Base-by-base conservation (phyloP, 2,797 vertebrate species). In the Pseudochirops corinnae region DNA sequence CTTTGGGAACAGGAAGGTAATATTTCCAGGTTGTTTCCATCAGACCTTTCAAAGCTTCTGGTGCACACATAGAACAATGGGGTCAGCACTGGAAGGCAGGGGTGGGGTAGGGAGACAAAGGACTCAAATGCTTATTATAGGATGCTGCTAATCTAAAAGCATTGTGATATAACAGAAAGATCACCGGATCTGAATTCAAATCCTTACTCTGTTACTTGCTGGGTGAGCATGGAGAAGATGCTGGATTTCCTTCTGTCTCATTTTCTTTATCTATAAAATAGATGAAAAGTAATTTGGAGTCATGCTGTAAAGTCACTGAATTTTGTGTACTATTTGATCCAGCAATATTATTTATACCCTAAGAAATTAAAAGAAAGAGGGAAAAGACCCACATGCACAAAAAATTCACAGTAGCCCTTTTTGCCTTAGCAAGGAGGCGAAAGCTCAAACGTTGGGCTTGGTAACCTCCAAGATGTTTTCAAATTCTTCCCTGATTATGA, bases 11-110 rank as follows among this genome's bases (percentile, higher is more conserved):
- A 53, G 92, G 62, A 95, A 97, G 52, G 12, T 29, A 95, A 93
- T 9, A 58, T 92, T 96, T 97, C 91, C 93, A 93, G 56, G 29
- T 91, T 91, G 92, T 90, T 93, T 93, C 96, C 94, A 93, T 94
- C 56, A 9, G 92, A 94, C 28, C 4, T 2, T 50, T 92, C 33
- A 9, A 39, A 94, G 16, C 82, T 55, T 0, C 0, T 4, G 16
- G 55, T 39, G 50, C 50, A 90, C 0, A 28, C 31, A 94, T 55
- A 93, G 91, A 90, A 87, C 33, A 46, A 55, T 33, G 91, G 2
- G 67, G 67, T 5, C 13, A 39, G 10, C 0, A 93, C 91, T 50
- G 93, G 74, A n/a, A 96, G 90, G 21, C 10, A 95, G 52, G 92
- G 5, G 0, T 24, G 52, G 11, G 7, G 91, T 94, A 95, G 67